Evolutionary conservation across 2,888 invertebrate genomes (phyloP).

Genomic region (Monochamus alternatus): DNA sequence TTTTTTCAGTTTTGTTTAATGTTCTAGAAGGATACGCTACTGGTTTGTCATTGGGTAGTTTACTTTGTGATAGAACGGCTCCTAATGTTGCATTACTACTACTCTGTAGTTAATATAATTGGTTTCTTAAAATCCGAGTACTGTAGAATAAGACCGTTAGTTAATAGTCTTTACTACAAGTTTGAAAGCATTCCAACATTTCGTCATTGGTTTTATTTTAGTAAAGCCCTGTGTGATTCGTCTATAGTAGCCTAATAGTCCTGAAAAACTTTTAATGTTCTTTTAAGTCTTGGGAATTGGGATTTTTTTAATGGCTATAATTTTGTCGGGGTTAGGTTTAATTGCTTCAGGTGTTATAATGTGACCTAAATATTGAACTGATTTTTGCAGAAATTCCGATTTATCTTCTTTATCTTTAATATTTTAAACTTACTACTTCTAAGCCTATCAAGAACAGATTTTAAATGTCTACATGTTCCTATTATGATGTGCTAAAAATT

Average conservation of each 20-base stretch:
- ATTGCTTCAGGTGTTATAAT: slow-evolving; percentile 34
- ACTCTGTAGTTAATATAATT: too few species aligned
- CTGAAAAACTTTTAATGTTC: slow-evolving; percentile 57
- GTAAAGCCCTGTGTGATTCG: slow-evolving; percentile 42
- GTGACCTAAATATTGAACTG: slow-evolving; percentile 45
- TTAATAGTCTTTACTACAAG: too few species aligned
- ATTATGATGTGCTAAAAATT: slow-evolving; percentile 33
- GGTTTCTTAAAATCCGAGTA: too few species aligned
- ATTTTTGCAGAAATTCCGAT: slow-evolving; percentile 40
- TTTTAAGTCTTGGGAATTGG: slow-evolving; percentile 48
- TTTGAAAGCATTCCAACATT: too few species aligned
- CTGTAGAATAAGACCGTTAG: too few species aligned
- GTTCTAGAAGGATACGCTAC: too few species aligned
- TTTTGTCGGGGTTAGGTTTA: slow-evolving; percentile 36
- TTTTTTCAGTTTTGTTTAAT: too few species aligned
- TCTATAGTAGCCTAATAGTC: slow-evolving; percentile 49
- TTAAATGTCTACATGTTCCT: slow-evolving; percentile 40
- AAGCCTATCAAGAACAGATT: slow-evolving; percentile 37
- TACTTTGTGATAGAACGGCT: too few species aligned
- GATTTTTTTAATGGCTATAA: slow-evolving; percentile 18
- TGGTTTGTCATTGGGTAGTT: too few species aligned
- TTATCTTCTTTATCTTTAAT: slow-evolving; percentile 26
- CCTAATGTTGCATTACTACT: too few species aligned
- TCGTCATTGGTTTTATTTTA: slow-evolving; percentile 43
- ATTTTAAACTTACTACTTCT: slow-evolving; percentile 39